Conservation (phyloP, 2,888 invertebrate species). For the Pachydiplax longipennis region DNA sequence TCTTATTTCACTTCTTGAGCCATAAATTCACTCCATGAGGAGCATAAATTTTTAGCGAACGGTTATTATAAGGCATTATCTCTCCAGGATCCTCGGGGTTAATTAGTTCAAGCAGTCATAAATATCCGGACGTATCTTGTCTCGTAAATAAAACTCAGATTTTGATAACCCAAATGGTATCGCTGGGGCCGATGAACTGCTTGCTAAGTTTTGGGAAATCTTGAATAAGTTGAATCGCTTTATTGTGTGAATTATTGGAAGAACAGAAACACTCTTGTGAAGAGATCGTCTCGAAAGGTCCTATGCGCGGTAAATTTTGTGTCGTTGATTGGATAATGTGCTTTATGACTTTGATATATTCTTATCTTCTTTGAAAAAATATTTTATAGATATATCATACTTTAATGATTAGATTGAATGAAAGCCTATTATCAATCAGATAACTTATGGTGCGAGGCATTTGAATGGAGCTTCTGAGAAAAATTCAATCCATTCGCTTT, state of each 20-base stretch:
- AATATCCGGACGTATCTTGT: conserved; percentile 1
- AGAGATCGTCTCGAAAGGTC: background rate
- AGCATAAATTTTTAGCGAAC: background rate
- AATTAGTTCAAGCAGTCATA: conserved; percentile 20
- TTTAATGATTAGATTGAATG: no score
- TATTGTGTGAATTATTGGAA: background rate
- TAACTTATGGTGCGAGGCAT: no score
- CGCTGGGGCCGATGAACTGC: conserved; percentile 13
- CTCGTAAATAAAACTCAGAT: conserved; percentile 8
- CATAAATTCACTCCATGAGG: conserved; percentile 24
- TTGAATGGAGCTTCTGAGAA: no score
- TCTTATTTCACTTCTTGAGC: background rate
- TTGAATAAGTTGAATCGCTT: background rate
- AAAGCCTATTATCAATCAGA: no score
- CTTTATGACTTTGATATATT: background rate
- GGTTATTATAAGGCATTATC: background rate
- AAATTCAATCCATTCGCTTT: no score
- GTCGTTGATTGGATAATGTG: background rate
- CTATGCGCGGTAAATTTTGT: background rate
- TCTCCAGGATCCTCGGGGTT: background rate
- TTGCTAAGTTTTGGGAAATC: background rate
- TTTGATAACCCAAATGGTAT: background rate
- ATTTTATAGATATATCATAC: background rate
- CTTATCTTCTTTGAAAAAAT: background rate
- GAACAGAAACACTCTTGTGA: background rate